Conservation (phyloP, 1,140 invertebrate genomes). For the Bombus difficillimus region DNA sequence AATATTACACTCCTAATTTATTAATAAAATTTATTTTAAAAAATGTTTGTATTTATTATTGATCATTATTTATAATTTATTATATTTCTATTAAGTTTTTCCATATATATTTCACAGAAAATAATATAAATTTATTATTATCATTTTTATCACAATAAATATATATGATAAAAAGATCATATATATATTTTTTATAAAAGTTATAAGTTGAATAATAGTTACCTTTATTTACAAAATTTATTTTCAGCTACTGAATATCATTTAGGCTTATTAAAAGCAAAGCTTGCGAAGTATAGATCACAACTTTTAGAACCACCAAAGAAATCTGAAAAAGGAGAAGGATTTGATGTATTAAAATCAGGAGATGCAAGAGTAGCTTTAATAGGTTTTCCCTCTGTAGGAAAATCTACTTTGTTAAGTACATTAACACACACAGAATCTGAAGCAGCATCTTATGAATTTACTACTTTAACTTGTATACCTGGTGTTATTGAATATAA, state of each 20-base stretch:
- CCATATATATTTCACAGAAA: not conserved
- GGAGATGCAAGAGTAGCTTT: constrained; percentile 99
- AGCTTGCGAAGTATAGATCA: constrained; percentile 98
- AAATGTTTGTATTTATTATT: not conserved
- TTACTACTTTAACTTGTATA: constrained; percentile 99
- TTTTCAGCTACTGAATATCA: constrained; percentile 98
- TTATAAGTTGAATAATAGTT: constrained; percentile 6
- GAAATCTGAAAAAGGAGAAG: constrained; percentile 98
- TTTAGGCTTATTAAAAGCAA: constrained; percentile 98
- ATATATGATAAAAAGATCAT: not conserved
- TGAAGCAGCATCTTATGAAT: constrained; percentile 98
- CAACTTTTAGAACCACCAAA: constrained; percentile 97
- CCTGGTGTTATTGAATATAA: constrained; percentile 99
- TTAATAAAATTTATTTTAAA: not conserved
- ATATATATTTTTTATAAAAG: not conserved
- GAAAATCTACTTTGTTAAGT: constrained; percentile 97
- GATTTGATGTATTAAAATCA: constrained; percentile 99
- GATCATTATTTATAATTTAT: not conserved
- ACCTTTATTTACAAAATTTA: constrained; percentile 40
- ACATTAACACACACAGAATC: constrained; percentile 97
- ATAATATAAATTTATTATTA: not conserved
- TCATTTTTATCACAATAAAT: not conserved
- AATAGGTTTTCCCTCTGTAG: constrained; percentile 98
- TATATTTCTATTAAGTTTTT: not conserved
- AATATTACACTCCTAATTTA: not conserved